A percentile compares a stretch with the other conserved stretches of the same genome.
Evolutionary conservation across 1,140 invertebrate genomes (phyloP).

Genomic region (Schmidtea mediterranea): DNA sequence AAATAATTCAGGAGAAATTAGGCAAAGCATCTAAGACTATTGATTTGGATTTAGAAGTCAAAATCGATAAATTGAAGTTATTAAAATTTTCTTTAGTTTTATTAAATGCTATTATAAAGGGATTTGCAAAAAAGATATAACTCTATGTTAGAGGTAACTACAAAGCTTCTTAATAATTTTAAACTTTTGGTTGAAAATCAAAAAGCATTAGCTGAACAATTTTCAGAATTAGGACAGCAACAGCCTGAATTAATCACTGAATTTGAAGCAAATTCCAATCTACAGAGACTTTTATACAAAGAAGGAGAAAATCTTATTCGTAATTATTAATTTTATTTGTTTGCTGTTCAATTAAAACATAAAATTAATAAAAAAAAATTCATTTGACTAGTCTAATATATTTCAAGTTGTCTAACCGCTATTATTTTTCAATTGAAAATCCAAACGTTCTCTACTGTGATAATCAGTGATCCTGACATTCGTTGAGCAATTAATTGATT

Average conservation of each 20-base stretch:
- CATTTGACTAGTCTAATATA: no score
- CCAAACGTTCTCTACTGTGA: no score
- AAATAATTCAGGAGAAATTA: slow-evolving; percentile 69
- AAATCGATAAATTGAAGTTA: slow-evolving; percentile 6
- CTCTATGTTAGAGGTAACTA: background rate
- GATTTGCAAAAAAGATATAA: slow-evolving; percentile 3
- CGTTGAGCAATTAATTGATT: no score
- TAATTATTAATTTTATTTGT: no score
- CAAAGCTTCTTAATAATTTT: background rate
- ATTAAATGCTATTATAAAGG: slow-evolving; percentile 3
- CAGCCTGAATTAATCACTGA: slow-evolving; percentile 74
- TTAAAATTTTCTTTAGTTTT: background rate
- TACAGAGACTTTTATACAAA: slow-evolving; percentile 63
- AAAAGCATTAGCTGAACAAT: slow-evolving; percentile 47
- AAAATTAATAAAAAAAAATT: no score
- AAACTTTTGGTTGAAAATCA: slow-evolving; percentile 39
- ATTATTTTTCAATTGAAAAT: no score
- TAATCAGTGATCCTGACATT: no score
- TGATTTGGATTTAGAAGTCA: slow-evolving; percentile 21
- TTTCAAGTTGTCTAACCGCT: no score
- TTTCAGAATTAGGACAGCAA: slow-evolving; percentile 72
- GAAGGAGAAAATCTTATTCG: slow-evolving; percentile 61
- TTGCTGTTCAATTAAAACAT: no score
- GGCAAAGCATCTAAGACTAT: slow-evolving; percentile 37
- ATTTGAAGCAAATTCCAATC: slow-evolving; percentile 77